Conservation (phyloP, 2,888 invertebrate species). For the Dryobotodes eremita region DNA sequence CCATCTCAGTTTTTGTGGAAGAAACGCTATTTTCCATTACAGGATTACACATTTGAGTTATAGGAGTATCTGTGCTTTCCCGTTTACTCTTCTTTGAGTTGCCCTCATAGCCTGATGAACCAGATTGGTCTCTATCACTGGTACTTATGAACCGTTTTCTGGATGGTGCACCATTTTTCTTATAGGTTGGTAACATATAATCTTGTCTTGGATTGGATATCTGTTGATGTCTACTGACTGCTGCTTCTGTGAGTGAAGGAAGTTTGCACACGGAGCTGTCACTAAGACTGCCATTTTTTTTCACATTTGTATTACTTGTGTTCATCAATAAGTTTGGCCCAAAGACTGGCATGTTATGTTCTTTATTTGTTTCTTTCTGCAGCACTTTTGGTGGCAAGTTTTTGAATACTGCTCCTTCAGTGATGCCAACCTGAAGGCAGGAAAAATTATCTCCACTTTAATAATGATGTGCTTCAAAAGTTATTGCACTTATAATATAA, state of each 20-base stretch:
- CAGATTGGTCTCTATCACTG: slow-evolving; percentile 82
- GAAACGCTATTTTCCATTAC: slow-evolving; percentile 88
- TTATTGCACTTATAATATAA: slow-evolving; percentile 82
- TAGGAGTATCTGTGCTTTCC: slow-evolving; percentile 73
- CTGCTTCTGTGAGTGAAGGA: slow-evolving; percentile 76
- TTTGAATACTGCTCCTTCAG: slow-evolving; percentile 89
- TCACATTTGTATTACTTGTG: slow-evolving; percentile 73
- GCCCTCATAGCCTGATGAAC: slow-evolving; percentile 84
- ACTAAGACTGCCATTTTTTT: slow-evolving; percentile 83
- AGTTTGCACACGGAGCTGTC: slow-evolving; percentile 85
- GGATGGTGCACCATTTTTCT: slow-evolving; percentile 71
- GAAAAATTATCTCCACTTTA: slow-evolving; percentile 91
- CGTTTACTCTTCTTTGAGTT: slow-evolving; percentile 79
- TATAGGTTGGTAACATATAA: slow-evolving; percentile 72
- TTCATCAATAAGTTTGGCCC: slow-evolving; percentile 74
- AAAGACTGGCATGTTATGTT: slow-evolving; percentile 80
- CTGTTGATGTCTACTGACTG: slow-evolving; percentile 79
- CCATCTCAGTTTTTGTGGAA: slow-evolving; percentile 85
- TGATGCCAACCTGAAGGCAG: slow-evolving; percentile 91
- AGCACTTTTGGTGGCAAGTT: slow-evolving; percentile 87
- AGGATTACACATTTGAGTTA: slow-evolving; percentile 77
- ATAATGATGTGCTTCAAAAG: slow-evolving; percentile 88
- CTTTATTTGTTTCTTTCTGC: slow-evolving; percentile 84
- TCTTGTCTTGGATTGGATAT: slow-evolving; percentile 74
- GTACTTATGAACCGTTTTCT: slow-evolving; percentile 81